Conservation (phyloP, 2,888 invertebrate species). For the Protodeltote pygarga region DNA sequence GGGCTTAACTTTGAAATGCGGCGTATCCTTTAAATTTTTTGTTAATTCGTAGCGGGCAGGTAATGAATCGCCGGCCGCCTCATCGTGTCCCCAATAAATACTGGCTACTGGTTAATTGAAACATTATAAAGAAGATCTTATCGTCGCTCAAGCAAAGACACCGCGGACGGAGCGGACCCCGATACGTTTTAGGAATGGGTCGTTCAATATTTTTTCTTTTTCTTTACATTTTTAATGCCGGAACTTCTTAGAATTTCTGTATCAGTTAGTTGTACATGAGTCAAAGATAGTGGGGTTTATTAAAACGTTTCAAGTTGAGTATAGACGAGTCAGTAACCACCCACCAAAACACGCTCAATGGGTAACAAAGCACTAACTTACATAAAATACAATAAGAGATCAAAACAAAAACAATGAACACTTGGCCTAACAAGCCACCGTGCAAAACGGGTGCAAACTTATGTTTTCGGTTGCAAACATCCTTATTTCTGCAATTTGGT, state of each 20-base stretch:
- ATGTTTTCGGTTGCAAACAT: slow-evolving; percentile 11
- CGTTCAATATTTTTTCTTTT: slow-evolving; percentile 55
- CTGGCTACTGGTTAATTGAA: slow-evolving; percentile 86
- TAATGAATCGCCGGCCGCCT: slow-evolving; percentile 72
- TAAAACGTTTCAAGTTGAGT: slow-evolving; percentile 24
- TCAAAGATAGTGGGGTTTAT: slow-evolving; percentile 37
- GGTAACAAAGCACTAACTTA: slow-evolving; percentile 62
- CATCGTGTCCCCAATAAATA: slow-evolving; percentile 80
- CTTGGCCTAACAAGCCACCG: slow-evolving; percentile 74
- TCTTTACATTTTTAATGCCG: slow-evolving; percentile 46
- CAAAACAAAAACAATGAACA: slow-evolving; percentile 72
- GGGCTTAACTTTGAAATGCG: slow-evolving; percentile 59
- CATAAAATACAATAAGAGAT: slow-evolving; percentile 64
- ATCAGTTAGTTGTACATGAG: slow-evolving; percentile 44
- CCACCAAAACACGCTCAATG: slow-evolving; percentile 64
- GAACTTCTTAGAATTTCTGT: slow-evolving; percentile 54
- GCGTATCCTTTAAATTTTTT: slow-evolving; percentile 65
- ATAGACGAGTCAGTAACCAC: slow-evolving; percentile 49
- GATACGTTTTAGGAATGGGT: slow-evolving; percentile 67
- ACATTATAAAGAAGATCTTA: slow-evolving; percentile 84
- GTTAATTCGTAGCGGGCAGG: slow-evolving; percentile 65
- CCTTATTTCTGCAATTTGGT: slow-evolving; percentile 33
- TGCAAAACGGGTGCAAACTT: slow-evolving; percentile 61
- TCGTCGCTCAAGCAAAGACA: slow-evolving; percentile 70
- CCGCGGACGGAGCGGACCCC: slow-evolving; percentile 64